These are phyloP conservation scores for Philaethria dido DNA, from an alignment of 2,888 invertebrate species.

Conservation along the genomic window DNA sequence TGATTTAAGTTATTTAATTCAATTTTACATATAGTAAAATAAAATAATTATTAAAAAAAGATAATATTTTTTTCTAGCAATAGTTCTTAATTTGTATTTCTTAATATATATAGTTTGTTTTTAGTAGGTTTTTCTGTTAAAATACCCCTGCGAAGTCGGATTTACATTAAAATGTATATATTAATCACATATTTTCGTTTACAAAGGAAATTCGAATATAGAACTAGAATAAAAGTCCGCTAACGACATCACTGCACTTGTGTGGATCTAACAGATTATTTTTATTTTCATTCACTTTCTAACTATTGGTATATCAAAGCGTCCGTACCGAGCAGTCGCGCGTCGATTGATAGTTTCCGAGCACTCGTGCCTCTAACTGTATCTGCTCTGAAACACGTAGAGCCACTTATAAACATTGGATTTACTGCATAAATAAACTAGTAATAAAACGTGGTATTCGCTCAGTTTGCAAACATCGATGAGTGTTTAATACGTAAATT, in stretches of 20 bases:
- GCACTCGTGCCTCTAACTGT: slow-evolving; percentile 31
- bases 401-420: slow-evolving; percentile 43
- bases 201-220: not conserved
- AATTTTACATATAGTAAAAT: too few relatives aligned
- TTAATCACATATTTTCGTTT: not conserved
- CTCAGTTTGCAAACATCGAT: slow-evolving; percentile 36
- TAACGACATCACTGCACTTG: not conserved
- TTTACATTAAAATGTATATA: not conserved
- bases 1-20: too few relatives aligned
- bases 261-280: not conserved
- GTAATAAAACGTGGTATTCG: slow-evolving; percentile 45
- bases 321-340: slow-evolving; percentile 11
- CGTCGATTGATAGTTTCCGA: slow-evolving; percentile 44
- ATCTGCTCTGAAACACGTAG: slow-evolving; percentile 43
- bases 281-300: slow-evolving; percentile 27
- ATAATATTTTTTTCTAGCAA: too few relatives aligned
- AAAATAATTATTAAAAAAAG: too few relatives aligned
- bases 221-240: not conserved
- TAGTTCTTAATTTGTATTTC: too few relatives aligned
- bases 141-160: too few relatives aligned
- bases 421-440: slow-evolving; percentile 46
- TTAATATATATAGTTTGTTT: too few relatives aligned
- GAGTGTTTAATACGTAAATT: slow-evolving; percentile 26
- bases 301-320: slow-evolving; percentile 13
- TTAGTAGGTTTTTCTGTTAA: too few relatives aligned